Conservation (phyloP, 2,888 invertebrate genomes). For the Gnatocerus cornutus region DNA sequence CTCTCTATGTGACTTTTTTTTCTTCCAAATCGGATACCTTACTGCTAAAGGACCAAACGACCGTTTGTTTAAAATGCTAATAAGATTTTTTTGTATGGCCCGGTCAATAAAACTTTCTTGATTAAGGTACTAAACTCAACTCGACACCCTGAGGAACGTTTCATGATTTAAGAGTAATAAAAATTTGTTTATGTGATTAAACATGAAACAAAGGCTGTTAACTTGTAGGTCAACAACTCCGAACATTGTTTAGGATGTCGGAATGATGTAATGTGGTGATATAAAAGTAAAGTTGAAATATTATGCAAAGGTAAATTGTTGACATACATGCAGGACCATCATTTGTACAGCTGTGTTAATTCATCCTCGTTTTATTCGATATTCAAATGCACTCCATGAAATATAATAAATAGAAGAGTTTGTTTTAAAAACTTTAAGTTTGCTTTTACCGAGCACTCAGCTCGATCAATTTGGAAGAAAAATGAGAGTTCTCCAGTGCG, state of each 20-base stretch:
- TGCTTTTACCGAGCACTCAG: no score
- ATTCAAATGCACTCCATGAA: slow-evolving; percentile 7
- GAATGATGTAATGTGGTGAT: slow-evolving; percentile 34
- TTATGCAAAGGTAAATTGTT: slow-evolving; percentile 32
- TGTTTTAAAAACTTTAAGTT: neutral
- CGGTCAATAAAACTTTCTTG: slow-evolving; percentile 24
- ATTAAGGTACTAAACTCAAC: slow-evolving; percentile 24
- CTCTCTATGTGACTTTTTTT: slow-evolving; percentile 1
- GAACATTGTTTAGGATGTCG: slow-evolving; percentile 32
- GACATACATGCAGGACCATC: slow-evolving; percentile 30
- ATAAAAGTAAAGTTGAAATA: slow-evolving; percentile 27
- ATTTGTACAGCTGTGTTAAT: slow-evolving; percentile 39
- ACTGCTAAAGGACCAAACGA: neutral
- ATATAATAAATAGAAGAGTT: neutral
- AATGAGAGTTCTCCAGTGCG: no score
- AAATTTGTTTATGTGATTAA: slow-evolving; percentile 41
- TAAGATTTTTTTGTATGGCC: slow-evolving; percentile 10
- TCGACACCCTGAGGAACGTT: slow-evolving; percentile 36
- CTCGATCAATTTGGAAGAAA: no score
- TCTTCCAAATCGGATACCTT: neutral
- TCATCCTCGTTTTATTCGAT: slow-evolving; percentile 8
- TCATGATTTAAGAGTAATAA: slow-evolving; percentile 40
- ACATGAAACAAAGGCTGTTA: slow-evolving; percentile 41
- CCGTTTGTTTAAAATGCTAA: slow-evolving; percentile 10
- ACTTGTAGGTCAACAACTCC: slow-evolving; percentile 36